Base-by-base conservation (phyloP, 1,140 invertebrate species). In the Drosophila sp. region DNA sequence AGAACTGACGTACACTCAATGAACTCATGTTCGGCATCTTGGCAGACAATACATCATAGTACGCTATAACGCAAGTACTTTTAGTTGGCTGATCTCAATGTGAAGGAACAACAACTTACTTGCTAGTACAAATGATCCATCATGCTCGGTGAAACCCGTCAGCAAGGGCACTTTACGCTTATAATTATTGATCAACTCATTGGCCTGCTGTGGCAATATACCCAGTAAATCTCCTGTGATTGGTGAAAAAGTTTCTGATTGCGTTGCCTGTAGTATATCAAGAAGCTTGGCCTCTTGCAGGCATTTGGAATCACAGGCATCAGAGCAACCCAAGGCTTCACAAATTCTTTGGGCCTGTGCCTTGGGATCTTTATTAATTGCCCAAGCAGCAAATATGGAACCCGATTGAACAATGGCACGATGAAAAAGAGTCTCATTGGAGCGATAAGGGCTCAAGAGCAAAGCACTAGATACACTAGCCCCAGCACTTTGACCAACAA, bases 401-500 rank as follows among this genome's bases (percentile, higher is more conserved):
- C 91, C 91, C 4, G 91, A 92, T 67, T 92, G 91, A 17, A 91
- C 78, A 75, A 92, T 91, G 0, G 79, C 83, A 23, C 76, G 67
- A 29, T 91, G 72, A 32, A 92, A 92, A 25, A 83, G 33, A 4
- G 66, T 47, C 10, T 70, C 33, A 1, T 61, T 69, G 23, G 76
- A 79, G 25, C 62, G 70, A 35, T 50, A 50, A 3, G 92, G 92
- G 72, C 91, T 92, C 1, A 92, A 23, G 4, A 92, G 44, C n/a
- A 92, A 60, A 1, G 78, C 33, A 23, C 90, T 90, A 1, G 90
- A 72, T 1, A 92, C 69, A 3, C 82, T 86, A 0, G 90, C 78
- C 6, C 91, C 91, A 6, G 91, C 86, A 61, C 90, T 91, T 67
- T 92, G 91, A 0, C 91, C 91, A 32, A 92, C 76, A 54, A 92